Evolutionary conservation across 2,888 invertebrate genomes (phyloP), one percentile per base, ranked within the genome.

Genomic region (Oscheius myriophilus): DNA sequence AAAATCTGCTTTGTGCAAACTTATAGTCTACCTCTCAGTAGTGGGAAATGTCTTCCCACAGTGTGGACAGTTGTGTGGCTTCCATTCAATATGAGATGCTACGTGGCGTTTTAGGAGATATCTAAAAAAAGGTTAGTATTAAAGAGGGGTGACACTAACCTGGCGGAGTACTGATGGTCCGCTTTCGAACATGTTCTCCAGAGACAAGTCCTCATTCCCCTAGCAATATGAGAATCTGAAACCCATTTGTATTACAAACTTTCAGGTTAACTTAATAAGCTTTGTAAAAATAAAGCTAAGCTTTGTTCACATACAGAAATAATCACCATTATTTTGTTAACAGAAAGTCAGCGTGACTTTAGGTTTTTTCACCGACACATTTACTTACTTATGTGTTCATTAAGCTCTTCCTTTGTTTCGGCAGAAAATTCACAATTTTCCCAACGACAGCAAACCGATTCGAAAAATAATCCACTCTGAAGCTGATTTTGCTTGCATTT

Each of bases 21-120:
- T 33, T 33, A 33, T 9, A 33, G 33, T 33, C n/a, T n/a, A 33
- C 49, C 67, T 18, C n/a, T 67, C 67, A 14, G 52, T 16, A 6
- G 67, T 67, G 14, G 41, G 16, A n/a, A 67, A 67, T 0, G 16
- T 16, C n/a, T 16, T 23, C 12, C 33, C 42, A 43, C 67, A 67
- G n/a, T 67, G 39, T 14, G 46, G 52, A 21, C 67, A 67, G 23
- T 25, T 21, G 43, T 52, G 52, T 2, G 61, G 33, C 14, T 39
- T 18, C 16, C 45, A 67, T 2, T 42, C 46, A n/a, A 55, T 59
- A 18, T 67, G 67, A 4, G 43, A 25, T 7, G 18, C 46, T 14
- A 67, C n/a, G 39, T 67, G 67, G 7, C 67, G 59, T 2, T 16
- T n/a, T 16, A 67, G 33, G 7, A 67, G 52, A 25, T 67, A 67